Evolutionary conservation across 2,888 invertebrate genomes (phyloP).

Genomic region (Lithophane socia): DNA sequence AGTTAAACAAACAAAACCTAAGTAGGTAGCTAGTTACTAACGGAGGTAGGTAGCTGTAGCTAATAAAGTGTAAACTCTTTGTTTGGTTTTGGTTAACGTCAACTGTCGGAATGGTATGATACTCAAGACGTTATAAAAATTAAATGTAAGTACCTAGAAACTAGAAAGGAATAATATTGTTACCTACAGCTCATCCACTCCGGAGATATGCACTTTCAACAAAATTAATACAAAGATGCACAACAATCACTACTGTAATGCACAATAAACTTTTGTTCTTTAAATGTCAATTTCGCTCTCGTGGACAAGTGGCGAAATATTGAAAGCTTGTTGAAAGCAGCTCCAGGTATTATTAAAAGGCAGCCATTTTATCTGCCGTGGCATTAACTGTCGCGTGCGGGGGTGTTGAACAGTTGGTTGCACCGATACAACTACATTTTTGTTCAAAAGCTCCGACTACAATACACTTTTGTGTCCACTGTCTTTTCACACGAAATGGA

Average conservation of each 20-base stretch:
- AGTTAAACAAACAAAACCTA: neutral
- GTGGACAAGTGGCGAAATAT: conserved; percentile 25
- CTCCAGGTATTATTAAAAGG: conserved; percentile 31
- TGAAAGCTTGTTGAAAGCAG: conserved; percentile 32
- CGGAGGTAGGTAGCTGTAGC: too few relatives aligned
- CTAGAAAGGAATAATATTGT: neutral
- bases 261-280: conserved; percentile 24
- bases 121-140: neutral
- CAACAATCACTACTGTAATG: conserved; percentile 2
- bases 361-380: conserved; percentile 37
- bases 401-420: conserved; percentile 7
- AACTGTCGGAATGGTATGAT: neutral
- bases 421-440: conserved; percentile 22
- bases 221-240: neutral
- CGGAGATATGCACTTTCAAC: neutral
- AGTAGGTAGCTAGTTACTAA: neutral
- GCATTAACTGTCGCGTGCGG: conserved; percentile 33
- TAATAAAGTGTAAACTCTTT: too few relatives aligned
- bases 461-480: conserved; percentile 41
- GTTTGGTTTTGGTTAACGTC: neutral
- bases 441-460: conserved; percentile 33
- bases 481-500: conserved; percentile 20
- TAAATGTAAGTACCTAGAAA: too few relatives aligned
- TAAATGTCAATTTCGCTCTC: conserved; percentile 13
- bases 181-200: neutral